These are phyloP conservation scores for Thomomys bottae DNA, from an alignment of 2,113 vertebrate species.

Conservation along the genomic window DNA sequence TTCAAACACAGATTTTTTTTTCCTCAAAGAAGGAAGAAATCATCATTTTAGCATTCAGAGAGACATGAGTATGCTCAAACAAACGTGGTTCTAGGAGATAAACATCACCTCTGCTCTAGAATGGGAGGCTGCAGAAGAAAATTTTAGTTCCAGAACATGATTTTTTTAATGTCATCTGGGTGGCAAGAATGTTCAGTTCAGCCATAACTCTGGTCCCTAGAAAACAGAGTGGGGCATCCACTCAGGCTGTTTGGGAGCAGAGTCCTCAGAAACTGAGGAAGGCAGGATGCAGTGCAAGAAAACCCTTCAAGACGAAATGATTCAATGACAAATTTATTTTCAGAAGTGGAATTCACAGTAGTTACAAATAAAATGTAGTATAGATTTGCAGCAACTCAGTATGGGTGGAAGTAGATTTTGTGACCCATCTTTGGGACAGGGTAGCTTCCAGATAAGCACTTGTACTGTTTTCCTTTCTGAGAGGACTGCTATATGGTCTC, in stretches of 20 bases:
- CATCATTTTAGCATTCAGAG: too few relatives aligned
- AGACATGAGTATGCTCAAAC: too few relatives aligned
- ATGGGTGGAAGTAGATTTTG: neutral
- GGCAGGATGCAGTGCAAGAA: too few relatives aligned
- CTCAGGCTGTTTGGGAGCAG: neutral
- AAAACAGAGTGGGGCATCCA: neutral
- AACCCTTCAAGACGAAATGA: neutral
- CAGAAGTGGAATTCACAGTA: fast-evolving
- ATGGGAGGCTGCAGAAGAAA: neutral
- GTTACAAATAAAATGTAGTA: neutral
- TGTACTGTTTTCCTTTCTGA: neutral
- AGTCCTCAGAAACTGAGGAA: neutral
- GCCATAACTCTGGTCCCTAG: neutral
- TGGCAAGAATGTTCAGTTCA: too few relatives aligned
- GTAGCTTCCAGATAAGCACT: neutral
- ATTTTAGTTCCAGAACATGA: neutral
- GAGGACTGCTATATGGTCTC: too few relatives aligned
- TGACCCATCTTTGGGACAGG: too few relatives aligned
- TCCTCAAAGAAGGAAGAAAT: fast-evolving
- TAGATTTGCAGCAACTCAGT: too few relatives aligned
- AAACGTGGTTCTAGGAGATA: neutral
- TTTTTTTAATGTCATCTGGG: neutral
- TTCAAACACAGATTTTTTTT: too few relatives aligned
- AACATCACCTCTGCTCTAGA: fast-evolving
- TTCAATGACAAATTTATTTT: fast-evolving